These are phyloP conservation scores for Ceratosolen fusciceps DNA, from an alignment of 1,140 invertebrate genomes.

Conservation along the genomic window DNA sequence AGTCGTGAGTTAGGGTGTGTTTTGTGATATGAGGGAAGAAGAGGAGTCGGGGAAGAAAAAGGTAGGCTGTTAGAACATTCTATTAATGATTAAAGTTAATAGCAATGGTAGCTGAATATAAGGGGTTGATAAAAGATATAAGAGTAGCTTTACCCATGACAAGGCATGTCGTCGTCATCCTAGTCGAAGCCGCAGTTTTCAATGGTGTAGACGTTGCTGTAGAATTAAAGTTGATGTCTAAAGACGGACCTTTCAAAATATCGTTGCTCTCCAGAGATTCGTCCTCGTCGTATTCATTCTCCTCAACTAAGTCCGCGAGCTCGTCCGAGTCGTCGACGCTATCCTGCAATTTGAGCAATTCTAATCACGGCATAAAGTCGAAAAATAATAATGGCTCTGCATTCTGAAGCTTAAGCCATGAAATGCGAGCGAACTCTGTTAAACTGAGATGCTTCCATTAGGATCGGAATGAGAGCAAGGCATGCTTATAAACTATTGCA, in stretches of 20 bases:
- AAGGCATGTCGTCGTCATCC: constrained; percentile 56
- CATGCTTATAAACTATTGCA: too few relatives aligned
- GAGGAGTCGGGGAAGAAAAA: too few relatives aligned
- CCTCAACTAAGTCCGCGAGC: not conserved
- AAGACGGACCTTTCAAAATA: not conserved
- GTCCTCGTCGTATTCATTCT: constrained; percentile 2
- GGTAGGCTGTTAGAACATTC: not conserved
- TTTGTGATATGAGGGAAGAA: too few relatives aligned
- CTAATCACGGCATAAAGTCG: not conserved
- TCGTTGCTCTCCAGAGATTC: constrained; percentile 37
- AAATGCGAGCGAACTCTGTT: not conserved
- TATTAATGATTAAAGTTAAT: not conserved
- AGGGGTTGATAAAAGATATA: not conserved
- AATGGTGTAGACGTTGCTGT: constrained; percentile 18
- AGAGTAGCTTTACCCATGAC: constrained; percentile 63
- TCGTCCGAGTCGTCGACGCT: not conserved
- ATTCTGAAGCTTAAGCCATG: not conserved
- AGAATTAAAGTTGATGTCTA: not conserved
- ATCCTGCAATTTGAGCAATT: constrained; percentile 8
- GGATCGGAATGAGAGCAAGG: not conserved
- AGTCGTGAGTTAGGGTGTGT: too few relatives aligned
- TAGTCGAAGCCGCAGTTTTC: constrained; percentile 49
- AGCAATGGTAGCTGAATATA: not conserved
- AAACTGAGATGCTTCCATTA: not conserved
- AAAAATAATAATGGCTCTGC: not conserved